These are phyloP conservation scores for Semnornis frantzii DNA, from an alignment of 2,113 vertebrate genomes.

Conservation along the genomic window DNA sequence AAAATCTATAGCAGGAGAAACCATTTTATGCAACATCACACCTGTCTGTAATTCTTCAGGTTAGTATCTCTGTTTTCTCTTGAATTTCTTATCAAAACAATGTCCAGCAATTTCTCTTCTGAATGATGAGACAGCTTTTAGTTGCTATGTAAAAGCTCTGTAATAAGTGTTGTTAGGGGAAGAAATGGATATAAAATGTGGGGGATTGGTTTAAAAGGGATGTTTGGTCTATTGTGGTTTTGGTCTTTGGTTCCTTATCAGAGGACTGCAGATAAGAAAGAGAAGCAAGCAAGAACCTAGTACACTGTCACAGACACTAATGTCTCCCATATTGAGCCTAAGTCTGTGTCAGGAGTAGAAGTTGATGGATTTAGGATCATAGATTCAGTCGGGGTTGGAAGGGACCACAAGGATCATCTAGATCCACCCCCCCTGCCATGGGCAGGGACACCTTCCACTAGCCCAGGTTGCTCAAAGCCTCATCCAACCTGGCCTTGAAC, in stretches of 20 bases:
- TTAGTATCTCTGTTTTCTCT: constrained; percentile 42
- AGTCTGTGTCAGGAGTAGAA: not conserved
- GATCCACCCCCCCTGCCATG: too few species aligned
- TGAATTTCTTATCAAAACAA: not conserved
- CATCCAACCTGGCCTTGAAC: too few species aligned
- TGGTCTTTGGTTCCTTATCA: not conserved
- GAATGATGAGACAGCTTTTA: not conserved
- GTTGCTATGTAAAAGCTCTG: not conserved
- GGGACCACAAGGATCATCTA: too few species aligned
- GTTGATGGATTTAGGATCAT: not conserved
- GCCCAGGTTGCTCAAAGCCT: too few species aligned
- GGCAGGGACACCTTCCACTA: too few species aligned
- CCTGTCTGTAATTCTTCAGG: constrained; percentile 74
- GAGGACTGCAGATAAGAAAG: not conserved
- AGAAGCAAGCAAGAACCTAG: not conserved
- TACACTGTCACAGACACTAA: not conserved
- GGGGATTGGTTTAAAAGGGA: not conserved
- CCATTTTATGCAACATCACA: constrained; percentile 71
- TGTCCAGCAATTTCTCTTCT: not conserved
- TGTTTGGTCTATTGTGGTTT: not conserved
- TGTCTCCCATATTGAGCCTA: not conserved
- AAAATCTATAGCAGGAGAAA: constrained; percentile 42
- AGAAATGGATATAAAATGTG: not conserved
- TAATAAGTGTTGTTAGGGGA: not conserved
- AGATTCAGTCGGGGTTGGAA: too few species aligned